A percentile compares a stretch with the other conserved stretches of the same genome.
phyloP scores from a whole-genome alignment of 2,797 vertebrate species.

The Argya squamiceps region DNA sequence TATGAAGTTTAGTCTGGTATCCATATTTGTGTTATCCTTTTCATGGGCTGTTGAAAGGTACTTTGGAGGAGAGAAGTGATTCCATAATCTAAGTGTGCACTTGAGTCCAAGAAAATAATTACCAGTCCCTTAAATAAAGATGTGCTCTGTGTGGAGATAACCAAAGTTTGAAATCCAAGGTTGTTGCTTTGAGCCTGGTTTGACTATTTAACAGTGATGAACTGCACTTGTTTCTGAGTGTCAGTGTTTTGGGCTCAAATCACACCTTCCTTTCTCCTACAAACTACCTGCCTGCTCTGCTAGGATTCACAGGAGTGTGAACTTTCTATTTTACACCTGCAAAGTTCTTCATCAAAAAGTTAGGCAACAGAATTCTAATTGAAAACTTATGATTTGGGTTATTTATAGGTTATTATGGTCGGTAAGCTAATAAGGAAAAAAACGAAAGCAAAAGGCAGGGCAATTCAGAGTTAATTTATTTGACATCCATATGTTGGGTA shows the following conservation, averaged over 20 bases:
- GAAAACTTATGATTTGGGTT: not conserved
- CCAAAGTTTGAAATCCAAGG: not conserved
- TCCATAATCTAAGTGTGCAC: not conserved
- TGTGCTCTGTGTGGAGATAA: not conserved
- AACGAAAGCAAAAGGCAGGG: not conserved
- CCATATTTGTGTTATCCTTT: not conserved
- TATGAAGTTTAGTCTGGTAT: not conserved
- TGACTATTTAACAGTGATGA: not conserved
- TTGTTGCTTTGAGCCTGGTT: not conserved
- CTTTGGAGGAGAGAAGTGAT: not conserved
- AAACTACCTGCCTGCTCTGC: not conserved
- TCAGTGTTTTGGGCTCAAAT: not conserved
- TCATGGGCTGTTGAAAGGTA: not conserved
- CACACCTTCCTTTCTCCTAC: not conserved
- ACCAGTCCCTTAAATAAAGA: not conserved
- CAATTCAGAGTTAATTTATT: not conserved
- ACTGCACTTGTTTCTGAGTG: not conserved
- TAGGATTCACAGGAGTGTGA: not conserved
- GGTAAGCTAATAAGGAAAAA: not conserved
- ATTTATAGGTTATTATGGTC: not conserved
- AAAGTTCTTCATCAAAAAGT: not conserved
- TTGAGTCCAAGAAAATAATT: not conserved
- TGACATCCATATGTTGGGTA: not conserved
- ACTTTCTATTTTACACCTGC: not conserved
- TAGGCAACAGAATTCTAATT: not conserved